Evolutionary conservation across 1,140 invertebrate genomes (phyloP).

Genomic region (Zaprionus gabonicus): DNA sequence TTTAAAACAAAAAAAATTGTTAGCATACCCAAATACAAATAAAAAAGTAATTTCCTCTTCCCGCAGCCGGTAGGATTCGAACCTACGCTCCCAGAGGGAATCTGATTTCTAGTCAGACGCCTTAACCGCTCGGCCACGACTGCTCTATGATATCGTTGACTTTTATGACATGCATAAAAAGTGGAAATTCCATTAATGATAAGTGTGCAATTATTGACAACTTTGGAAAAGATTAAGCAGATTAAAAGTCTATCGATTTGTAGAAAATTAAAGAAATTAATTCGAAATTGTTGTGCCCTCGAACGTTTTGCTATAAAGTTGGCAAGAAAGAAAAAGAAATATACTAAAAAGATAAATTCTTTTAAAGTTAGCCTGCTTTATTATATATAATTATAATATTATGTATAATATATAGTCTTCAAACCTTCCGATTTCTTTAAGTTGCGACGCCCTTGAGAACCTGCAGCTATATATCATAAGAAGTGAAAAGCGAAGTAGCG

Average conservation of each 20-base stretch:
- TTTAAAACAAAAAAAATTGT: background rate
- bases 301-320: no score
- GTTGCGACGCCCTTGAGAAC: background rate
- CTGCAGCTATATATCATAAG: background rate
- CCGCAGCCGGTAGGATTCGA: constrained; percentile 93
- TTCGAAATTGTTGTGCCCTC: no score
- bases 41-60: no score
- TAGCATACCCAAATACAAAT: background rate
- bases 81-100: constrained; percentile 94
- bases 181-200: background rate
- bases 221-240: background rate
- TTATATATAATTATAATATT: no score
- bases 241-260: background rate
- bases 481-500: background rate
- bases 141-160: constrained; percentile 79
- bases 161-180: background rate
- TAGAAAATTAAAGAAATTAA: background rate
- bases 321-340: no score
- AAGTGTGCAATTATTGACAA: background rate
- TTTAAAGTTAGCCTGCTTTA: no score
- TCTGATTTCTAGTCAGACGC: constrained; percentile 94
- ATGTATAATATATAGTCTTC: no score
- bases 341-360: no score
- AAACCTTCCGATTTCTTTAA: no score
- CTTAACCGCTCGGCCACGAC: constrained; percentile 94